Conservation (phyloP, 2,797 vertebrate species). For the Novumbra hubbsi region DNA sequence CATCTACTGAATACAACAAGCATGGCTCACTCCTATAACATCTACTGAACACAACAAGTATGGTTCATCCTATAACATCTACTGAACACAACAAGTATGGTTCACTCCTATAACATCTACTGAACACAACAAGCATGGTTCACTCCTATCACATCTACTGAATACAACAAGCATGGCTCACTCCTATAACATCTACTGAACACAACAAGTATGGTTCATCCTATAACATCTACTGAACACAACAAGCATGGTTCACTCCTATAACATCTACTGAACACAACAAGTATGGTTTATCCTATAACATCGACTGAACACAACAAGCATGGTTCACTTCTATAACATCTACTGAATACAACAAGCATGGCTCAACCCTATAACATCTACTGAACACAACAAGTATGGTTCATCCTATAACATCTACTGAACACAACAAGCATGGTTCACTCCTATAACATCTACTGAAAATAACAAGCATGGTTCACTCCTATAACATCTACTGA, state of each 20-base stretch:
- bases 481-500: slow-evolving; percentile 9
- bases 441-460: slow-evolving; percentile 18
- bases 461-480: slow-evolving; percentile 22
- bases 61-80: too few relatives aligned
- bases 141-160: too few relatives aligned
- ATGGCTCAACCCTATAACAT: slow-evolving; percentile 25
- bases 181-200: slow-evolving; percentile 13
- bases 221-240: too few relatives aligned
- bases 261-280: slow-evolving; percentile 13
- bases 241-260: slow-evolving; percentile 36
- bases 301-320: slow-evolving; percentile 16
- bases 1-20: slow-evolving; percentile 22
- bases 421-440: too few relatives aligned
- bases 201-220: slow-evolving; percentile 42
- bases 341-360: slow-evolving; percentile 30
- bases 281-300: slow-evolving; percentile 33
- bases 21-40: slow-evolving; percentile 28
- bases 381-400: neutral
- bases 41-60: slow-evolving; percentile 18
- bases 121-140: slow-evolving; percentile 37
- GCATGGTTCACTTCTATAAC: slow-evolving; percentile 41
- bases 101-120: slow-evolving; percentile 25
- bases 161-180: slow-evolving; percentile 39
- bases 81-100: too few relatives aligned
- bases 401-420: too few relatives aligned